These are phyloP conservation scores for Anastrepha obliqua DNA, from an alignment of 1,140 invertebrate genomes.

Conservation along the genomic window DNA sequence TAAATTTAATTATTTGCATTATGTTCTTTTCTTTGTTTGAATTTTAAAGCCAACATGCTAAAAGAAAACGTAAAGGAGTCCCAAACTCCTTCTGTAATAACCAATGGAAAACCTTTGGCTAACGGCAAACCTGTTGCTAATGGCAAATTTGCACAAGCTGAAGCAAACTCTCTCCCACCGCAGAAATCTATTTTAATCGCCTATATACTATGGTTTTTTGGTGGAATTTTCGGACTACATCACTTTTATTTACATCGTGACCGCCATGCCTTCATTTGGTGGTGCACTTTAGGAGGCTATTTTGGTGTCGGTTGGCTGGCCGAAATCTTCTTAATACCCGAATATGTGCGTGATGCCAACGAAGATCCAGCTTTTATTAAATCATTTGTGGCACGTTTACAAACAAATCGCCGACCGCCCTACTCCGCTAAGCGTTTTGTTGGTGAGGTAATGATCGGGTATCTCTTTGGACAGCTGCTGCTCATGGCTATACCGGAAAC, in stretches of 20 bases:
- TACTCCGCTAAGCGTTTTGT: slow-evolving; percentile 86
- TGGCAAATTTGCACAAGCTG: neutral
- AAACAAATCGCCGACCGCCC: slow-evolving; percentile 82
- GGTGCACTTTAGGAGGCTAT: slow-evolving; percentile 90
- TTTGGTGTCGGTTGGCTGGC: slow-evolving; percentile 89
- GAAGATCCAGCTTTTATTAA: slow-evolving; percentile 83
- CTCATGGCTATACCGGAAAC: slow-evolving; percentile 86
- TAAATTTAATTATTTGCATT: neutral
- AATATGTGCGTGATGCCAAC: slow-evolving; percentile 92
- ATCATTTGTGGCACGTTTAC: slow-evolving; percentile 80
- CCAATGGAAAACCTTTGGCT: slow-evolving; percentile 13
- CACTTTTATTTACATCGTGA: slow-evolving; percentile 93
- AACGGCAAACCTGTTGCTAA: slow-evolving; percentile 44
- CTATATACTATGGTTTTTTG: slow-evolving; percentile 90
- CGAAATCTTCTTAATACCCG: slow-evolving; percentile 89
- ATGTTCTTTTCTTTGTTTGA: slow-evolving; percentile 32
- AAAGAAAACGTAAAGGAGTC: slow-evolving; percentile 29
- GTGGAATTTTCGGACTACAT: slow-evolving; percentile 91
- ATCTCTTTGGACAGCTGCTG: slow-evolving; percentile 86
- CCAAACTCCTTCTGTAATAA: neutral
- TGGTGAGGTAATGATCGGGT: slow-evolving; percentile 85
- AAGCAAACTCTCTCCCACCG: slow-evolving; percentile 61
- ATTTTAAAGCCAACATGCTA: slow-evolving; percentile 3
- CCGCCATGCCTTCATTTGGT: slow-evolving; percentile 92
- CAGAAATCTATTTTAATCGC: slow-evolving; percentile 83